phyloP scores from a whole-genome alignment of 2,888 invertebrate species.

The Philereme transversata region DNA sequence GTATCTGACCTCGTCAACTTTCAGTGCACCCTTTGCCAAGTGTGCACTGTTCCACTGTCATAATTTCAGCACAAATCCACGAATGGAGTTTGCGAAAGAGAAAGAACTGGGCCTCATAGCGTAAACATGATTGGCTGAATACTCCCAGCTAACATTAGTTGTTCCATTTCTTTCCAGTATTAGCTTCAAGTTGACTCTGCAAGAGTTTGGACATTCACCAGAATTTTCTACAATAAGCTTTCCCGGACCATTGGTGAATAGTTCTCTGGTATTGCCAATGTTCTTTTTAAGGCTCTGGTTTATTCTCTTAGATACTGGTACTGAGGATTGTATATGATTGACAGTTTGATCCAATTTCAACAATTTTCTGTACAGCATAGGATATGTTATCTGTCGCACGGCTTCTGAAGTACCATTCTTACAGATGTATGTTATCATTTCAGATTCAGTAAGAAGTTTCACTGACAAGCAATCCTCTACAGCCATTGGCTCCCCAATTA shows the following conservation, averaged over 20 bases:
- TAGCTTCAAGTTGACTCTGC: constrained; percentile 85
- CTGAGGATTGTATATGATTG: constrained; percentile 52
- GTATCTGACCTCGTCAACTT: constrained; percentile 71
- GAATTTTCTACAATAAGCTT: constrained; percentile 88
- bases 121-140: constrained; percentile 86
- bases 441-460: constrained; percentile 82
- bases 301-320: constrained; percentile 73
- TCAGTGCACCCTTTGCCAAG: constrained; percentile 76
- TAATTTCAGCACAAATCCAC: constrained; percentile 91
- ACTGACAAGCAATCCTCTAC: constrained; percentile 85
- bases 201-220: constrained; percentile 88
- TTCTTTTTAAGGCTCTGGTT: constrained; percentile 83
- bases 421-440: constrained; percentile 83
- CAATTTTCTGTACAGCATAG: constrained; percentile 61
- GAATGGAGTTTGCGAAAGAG: constrained; percentile 84
- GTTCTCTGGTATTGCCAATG: constrained; percentile 82
- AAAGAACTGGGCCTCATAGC: constrained; percentile 89
- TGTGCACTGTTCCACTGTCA: constrained; percentile 90
- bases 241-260: constrained; percentile 85
- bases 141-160: constrained; percentile 84
- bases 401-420: constrained; percentile 84
- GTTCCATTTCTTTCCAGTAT: constrained; percentile 82
- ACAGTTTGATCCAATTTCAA: constrained; percentile 59
- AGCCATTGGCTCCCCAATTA: constrained; percentile 85
- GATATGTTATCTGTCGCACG: constrained; percentile 68